Evolutionary conservation across 2,113 vertebrate genomes (phyloP).

Genomic region (Plectropomus leopardus): DNA sequence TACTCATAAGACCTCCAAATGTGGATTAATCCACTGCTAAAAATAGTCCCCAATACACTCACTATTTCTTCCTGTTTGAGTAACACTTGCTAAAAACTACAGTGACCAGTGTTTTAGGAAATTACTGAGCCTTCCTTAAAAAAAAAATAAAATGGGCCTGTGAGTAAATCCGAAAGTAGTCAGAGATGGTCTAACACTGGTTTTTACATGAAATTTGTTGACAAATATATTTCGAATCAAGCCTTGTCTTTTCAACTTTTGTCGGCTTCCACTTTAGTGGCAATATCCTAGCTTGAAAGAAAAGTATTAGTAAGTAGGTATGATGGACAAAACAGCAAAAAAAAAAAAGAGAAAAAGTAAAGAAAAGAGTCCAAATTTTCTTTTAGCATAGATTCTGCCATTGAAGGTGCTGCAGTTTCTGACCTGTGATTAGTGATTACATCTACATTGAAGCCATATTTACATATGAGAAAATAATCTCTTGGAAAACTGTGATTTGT

Average conservation of each 20-base stretch:
- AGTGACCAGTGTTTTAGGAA: not conserved
- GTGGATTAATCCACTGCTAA: not conserved
- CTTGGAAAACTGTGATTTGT: not conserved
- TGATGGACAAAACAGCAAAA: no score
- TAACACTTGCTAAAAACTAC: not conserved
- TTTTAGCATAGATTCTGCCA: no score
- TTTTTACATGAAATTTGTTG: not conserved
- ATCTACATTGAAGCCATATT: not conserved
- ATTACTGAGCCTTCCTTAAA: not conserved
- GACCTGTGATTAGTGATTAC: not conserved
- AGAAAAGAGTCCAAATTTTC: no score
- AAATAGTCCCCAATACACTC: not conserved
- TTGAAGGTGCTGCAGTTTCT: not conserved
- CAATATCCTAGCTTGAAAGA: not conserved
- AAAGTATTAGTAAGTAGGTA: no score
- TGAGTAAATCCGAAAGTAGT: no score
- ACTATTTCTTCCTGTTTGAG: not conserved
- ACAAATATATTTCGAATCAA: not conserved
- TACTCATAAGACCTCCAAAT: not conserved
- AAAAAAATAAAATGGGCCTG: not conserved
- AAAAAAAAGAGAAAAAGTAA: no score
- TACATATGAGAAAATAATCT: not conserved
- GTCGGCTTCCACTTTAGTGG: not conserved
- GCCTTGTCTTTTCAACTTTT: not conserved
- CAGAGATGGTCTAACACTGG: not conserved